Percentiles rank a stretch among this genome's conserved stretches.
Evolutionary conservation across 2,797 vertebrate genomes (phyloP).

Genomic region (Hafferia zeledoni): DNA sequence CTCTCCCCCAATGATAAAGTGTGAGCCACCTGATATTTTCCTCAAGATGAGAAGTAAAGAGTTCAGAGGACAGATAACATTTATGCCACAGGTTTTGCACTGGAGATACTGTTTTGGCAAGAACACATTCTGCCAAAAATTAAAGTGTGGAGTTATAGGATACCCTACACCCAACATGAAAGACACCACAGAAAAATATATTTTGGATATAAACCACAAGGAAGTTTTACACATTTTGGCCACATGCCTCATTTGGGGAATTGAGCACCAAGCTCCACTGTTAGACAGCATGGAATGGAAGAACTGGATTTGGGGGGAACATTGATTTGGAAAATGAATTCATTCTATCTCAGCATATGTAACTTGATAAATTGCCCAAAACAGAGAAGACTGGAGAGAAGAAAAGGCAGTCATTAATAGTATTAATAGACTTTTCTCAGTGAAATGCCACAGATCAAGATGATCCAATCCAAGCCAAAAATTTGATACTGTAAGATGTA

Average conservation of each 20-base stretch:
- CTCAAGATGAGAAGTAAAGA: neutral
- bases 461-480: neutral
- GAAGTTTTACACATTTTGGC: neutral
- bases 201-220: neutral
- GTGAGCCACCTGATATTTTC: neutral
- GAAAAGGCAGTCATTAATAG: neutral
- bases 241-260: neutral
- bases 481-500: neutral
- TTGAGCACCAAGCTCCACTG: neutral
- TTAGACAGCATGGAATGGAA: neutral
- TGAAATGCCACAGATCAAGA: neutral
- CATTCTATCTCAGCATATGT: accelerated
- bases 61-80: neutral
- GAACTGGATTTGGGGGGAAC: neutral
- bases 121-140: neutral
- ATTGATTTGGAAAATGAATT: neutral
- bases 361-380: neutral
- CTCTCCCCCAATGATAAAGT: neutral
- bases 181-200: neutral
- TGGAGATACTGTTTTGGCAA: neutral
- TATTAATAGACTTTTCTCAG: neutral
- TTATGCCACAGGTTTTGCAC: neutral
- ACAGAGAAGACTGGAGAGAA: neutral
- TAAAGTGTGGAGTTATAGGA: neutral
- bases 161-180: neutral